Evolutionary conservation across 1,140 invertebrate genomes (phyloP).

Genomic region (Dendrolimus punctatus): DNA sequence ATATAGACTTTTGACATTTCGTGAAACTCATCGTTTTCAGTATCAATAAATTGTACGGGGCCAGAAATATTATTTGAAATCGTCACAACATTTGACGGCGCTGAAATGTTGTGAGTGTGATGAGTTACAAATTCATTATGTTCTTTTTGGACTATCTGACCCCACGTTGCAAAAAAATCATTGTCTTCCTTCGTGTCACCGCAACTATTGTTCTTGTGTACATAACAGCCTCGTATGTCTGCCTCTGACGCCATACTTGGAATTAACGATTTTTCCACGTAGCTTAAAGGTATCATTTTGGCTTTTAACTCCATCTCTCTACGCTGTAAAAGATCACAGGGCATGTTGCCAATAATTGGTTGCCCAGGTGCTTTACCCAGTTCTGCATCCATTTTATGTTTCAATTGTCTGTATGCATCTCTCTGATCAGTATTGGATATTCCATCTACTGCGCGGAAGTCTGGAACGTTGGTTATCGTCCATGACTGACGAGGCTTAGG

Average conservation of each 20-base stretch:
- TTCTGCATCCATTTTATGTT: slow-evolving; percentile 61
- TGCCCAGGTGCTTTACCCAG: slow-evolving; percentile 53
- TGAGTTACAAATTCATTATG: slow-evolving; percentile 63
- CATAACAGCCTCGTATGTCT: slow-evolving; percentile 48
- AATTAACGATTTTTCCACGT: slow-evolving; percentile 61
- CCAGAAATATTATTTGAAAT: slow-evolving; percentile 62
- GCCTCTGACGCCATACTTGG: slow-evolving; percentile 49
- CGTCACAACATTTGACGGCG: slow-evolving; percentile 55
- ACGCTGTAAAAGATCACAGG: slow-evolving; percentile 49
- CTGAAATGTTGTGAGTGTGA: slow-evolving; percentile 57
- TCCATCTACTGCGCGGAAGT: slow-evolving; percentile 49
- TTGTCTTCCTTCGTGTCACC: slow-evolving; percentile 60
- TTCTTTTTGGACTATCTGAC: slow-evolving; percentile 69
- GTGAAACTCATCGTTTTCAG: slow-evolving; percentile 67
- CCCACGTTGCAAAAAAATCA: slow-evolving; percentile 68
- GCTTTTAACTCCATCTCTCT: slow-evolving; percentile 60
- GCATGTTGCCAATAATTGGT: slow-evolving; percentile 35
- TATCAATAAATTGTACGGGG: slow-evolving; percentile 64
- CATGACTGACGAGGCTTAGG: slow-evolving; percentile 62
- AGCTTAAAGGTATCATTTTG: slow-evolving; percentile 64
- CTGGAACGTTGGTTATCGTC: slow-evolving; percentile 59
- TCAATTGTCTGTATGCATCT: slow-evolving; percentile 54
- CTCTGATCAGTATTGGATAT: slow-evolving; percentile 54
- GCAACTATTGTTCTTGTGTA: slow-evolving; percentile 60
- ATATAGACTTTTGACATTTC: slow-evolving; percentile 68